Evolutionary conservation across 2,888 invertebrate genomes (phyloP).

Genomic region (Luperina testacea): DNA sequence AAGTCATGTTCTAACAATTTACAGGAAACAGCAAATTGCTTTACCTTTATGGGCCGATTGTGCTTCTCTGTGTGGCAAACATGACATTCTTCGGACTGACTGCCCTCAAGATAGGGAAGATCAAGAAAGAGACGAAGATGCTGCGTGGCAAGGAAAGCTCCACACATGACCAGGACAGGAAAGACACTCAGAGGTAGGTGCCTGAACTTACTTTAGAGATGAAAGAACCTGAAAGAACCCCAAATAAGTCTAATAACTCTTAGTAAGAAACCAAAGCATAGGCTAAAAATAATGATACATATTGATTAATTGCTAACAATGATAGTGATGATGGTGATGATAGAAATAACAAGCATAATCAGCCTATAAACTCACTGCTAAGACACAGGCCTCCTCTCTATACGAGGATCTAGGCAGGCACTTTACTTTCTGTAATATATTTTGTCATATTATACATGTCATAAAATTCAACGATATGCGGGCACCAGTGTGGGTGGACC

Average conservation of each 20-base stretch:
- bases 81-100: conserved; percentile 83
- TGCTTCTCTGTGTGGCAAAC: conserved; percentile 81
- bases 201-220: not conserved
- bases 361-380: not conserved
- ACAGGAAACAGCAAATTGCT: conserved; percentile 80
- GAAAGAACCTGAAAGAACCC: no score
- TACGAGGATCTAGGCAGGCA: no score
- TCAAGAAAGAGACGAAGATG: conserved; percentile 81
- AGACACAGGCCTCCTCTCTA: not conserved
- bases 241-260: not conserved
- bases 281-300: not conserved
- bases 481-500: no score
- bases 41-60: conserved; percentile 84
- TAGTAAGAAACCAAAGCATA: not conserved
- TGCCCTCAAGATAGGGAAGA: conserved; percentile 80
- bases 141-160: conserved; percentile 82
- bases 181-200: conserved; percentile 82
- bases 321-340: no score
- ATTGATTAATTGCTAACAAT: not conserved
- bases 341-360: not conserved
- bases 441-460: not conserved
- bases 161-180: conserved; percentile 79
- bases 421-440: not conserved
- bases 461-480: no score
- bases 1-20: conserved; percentile 54